These are phyloP conservation scores for Meloidogyne chitwoodi DNA, from an alignment of 1,140 invertebrate species.

Conservation along the genomic window DNA sequence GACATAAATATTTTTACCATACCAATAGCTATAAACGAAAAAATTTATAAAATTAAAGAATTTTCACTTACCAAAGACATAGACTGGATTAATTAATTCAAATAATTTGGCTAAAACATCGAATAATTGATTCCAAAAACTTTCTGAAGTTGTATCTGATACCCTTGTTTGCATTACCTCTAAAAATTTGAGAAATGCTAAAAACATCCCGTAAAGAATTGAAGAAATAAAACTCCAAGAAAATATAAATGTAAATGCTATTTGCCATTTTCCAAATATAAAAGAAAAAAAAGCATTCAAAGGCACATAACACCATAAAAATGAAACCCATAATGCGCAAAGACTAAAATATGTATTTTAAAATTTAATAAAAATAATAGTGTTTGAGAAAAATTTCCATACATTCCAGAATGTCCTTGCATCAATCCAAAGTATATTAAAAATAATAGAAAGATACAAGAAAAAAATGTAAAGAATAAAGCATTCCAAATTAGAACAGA, in stretches of 20 bases:
- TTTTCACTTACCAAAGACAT: not conserved
- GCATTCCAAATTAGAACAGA: conserved; percentile 37
- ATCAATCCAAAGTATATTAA: conserved; percentile 42
- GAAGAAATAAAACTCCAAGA: conserved; percentile 15
- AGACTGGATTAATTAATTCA: not conserved
- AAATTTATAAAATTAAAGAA: not conserved
- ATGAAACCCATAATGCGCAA: conserved; percentile 37
- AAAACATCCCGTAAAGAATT: not conserved
- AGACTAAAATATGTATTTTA: conserved; percentile 38
- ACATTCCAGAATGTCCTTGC: conserved; percentile 11
- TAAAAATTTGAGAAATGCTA: not conserved
- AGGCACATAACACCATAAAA: conserved; percentile 30
- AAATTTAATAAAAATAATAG: conserved; percentile 28
- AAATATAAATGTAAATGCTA: conserved; percentile 23
- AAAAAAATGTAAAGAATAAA: conserved; percentile 34
- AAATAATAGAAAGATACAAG: conserved; percentile 20
- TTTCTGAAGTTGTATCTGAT: too few relatives aligned
- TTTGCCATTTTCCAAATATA: not conserved
- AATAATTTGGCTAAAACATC: not conserved
- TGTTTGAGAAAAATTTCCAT: conserved; percentile 24
- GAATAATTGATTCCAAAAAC: not conserved
- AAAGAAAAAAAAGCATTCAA: not conserved
- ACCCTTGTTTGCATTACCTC: not conserved
- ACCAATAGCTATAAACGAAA: not conserved
- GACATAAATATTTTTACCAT: conserved; percentile 12